phyloP scores from a whole-genome alignment of 2,888 invertebrate genomes.

The Lacanobia wlatinum region DNA sequence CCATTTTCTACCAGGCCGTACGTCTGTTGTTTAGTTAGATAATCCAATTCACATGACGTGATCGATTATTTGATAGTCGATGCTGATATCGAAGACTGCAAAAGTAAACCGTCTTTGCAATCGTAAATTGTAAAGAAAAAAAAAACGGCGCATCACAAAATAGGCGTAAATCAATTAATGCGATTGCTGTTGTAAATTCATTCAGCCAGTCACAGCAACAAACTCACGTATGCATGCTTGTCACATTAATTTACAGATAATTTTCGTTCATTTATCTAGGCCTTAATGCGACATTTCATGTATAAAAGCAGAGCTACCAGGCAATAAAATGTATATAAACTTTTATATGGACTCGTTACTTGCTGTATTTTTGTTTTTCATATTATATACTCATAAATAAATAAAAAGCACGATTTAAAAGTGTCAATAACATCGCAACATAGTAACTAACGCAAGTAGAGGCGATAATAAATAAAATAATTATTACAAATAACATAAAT shows the following conservation, averaged over 20 bases:
- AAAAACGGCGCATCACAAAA: neutral
- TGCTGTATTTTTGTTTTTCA: neutral
- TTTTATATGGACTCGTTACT: neutral
- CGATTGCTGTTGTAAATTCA: neutral
- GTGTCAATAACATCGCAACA: neutral
- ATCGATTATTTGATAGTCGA: too few species aligned
- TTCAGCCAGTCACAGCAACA: neutral
- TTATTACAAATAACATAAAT: slow-evolving; percentile 14
- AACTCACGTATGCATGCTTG: neutral
- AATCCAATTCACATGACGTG: too few species aligned
- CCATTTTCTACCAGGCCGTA: too few species aligned
- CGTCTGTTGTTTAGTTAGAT: neutral
- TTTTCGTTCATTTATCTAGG: neutral
- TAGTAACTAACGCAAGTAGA: slow-evolving; percentile 2
- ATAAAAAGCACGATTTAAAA: neutral
- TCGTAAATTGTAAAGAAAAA: neutral
- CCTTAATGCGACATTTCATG: neutral
- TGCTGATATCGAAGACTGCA: neutral
- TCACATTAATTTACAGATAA: neutral
- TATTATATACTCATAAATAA: neutral
- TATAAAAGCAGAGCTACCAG: neutral
- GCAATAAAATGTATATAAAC: neutral
- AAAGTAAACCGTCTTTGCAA: too few species aligned
- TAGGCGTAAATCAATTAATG: neutral
- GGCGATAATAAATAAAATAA: slow-evolving; percentile 19